These are phyloP conservation scores for Melanotaenia pygmaea DNA, from an alignment of 2,797 vertebrate species.

Conservation along the genomic window DNA sequence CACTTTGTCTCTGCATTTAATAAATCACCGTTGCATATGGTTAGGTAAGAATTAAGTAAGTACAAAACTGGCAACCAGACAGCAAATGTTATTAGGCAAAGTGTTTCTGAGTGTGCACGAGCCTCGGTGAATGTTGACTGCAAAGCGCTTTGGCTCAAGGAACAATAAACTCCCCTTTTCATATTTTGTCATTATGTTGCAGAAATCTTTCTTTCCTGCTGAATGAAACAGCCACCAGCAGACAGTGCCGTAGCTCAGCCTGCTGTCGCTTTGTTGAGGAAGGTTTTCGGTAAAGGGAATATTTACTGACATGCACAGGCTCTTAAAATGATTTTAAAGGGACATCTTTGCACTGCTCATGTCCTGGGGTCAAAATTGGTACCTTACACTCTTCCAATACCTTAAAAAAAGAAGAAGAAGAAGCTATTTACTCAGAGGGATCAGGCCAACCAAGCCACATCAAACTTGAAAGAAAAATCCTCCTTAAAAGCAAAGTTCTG, in stretches of 20 bases:
- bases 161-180: constrained; percentile 22
- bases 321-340: constrained; percentile 15
- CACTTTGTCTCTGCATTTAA: constrained; percentile 57
- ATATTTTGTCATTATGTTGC: constrained; percentile 31
- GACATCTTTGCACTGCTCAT: not conserved
- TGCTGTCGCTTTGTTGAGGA: constrained; percentile 4
- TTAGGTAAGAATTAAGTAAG: constrained; percentile 72
- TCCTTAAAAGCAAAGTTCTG: not conserved
- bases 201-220: constrained; percentile 32
- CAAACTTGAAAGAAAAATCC: not conserved
- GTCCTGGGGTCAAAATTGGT: constrained; percentile 13
- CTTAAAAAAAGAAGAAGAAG: constrained; percentile 4
- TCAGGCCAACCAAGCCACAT: not conserved
- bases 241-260: not conserved
- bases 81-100: constrained; percentile 69
- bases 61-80: constrained; percentile 71
- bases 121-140: constrained; percentile 18
- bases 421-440: constrained; percentile 1
- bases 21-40: constrained; percentile 58
- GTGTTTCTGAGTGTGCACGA: constrained; percentile 46
- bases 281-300: not conserved
- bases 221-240: constrained; percentile 18
- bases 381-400: not conserved
- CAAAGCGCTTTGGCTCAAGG: constrained; percentile 39
- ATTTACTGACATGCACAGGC: not conserved